Evolutionary conservation across 2,113 vertebrate species (phyloP), one percentile per base, ranked within the genome.

Genomic region (Neofelis nebulosa): DNA sequence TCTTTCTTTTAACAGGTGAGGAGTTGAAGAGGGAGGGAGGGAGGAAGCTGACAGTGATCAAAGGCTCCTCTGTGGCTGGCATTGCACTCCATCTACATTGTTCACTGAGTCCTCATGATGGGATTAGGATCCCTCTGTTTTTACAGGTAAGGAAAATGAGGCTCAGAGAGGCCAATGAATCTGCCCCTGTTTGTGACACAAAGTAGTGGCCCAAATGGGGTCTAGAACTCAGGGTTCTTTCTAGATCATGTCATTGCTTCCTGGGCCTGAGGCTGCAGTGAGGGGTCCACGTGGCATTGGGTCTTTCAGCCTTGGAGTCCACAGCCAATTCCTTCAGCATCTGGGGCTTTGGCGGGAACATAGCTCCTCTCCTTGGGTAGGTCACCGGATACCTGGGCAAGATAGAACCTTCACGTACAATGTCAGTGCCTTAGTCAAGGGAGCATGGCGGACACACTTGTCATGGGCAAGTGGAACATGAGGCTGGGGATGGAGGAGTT

Each of bases 391-490:
- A 10, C 91, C 25, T 3, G 52, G 66, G 50, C 21, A 36, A 89
- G 76, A 50, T 6, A 33, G 65, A 81, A 11, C 25, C 29, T 31
- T 52, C 7, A 14, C 0, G 2, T 38, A 65, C n/a, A 57, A 4
- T 15, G 31, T 18, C 41, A 74, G 57, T 3, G 3, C 16, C 5
- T 81, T 81, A 41, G 29, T 23, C 48, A 31, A 5, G 14, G 52
- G 38, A 36, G 9, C n/a, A 7, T 4, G 31, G 61, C 9, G 11
- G 65, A 68, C 48, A 25, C 45, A 31, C 0, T 2, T 6, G n/a
- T n/a, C 10, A 1, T 45, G 50, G 50, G 18, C 3, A 2, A 18
- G 12, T 19, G 29, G 55, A 83, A 36, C 29, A 1, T 1, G 4
- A 25, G 55, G 18, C 0, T 4, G 3, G 23, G 27, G 31, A 61